phyloP scores from a whole-genome alignment of 2,888 invertebrate genomes.

The Ochropacha duplaris region DNA sequence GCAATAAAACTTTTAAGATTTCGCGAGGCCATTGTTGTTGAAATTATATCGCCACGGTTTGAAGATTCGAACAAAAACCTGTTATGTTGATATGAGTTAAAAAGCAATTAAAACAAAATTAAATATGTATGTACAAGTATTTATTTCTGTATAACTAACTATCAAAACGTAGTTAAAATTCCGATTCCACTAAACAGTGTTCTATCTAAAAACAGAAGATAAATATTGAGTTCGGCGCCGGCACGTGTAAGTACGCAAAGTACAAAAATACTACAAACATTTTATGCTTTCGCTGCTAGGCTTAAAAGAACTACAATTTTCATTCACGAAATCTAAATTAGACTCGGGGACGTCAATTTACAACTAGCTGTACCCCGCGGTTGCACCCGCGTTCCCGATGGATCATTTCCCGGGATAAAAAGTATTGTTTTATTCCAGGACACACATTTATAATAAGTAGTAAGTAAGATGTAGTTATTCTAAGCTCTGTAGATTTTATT shows the following conservation, averaged over 20 bases:
- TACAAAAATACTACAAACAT: not conserved
- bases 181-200: not conserved
- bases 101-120: not conserved
- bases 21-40: not conserved
- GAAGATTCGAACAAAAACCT: not conserved
- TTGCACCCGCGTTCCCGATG: too few relatives aligned
- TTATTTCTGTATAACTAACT: not conserved
- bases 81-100: not conserved
- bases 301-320: not conserved
- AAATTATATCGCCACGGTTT: not conserved
- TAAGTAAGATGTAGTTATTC: too few relatives aligned
- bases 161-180: not conserved
- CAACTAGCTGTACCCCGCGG: not conserved
- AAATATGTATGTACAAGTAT: not conserved
- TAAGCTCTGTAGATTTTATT: not conserved
- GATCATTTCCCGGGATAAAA: too few relatives aligned
- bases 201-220: not conserved
- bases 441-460: too few relatives aligned
- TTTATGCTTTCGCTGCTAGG: not conserved
- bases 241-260: not conserved
- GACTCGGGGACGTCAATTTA: not conserved
- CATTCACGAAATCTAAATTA: not conserved
- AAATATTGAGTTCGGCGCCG: not conserved
- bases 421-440: too few relatives aligned
- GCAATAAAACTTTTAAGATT: not conserved